Evolutionary conservation across 2,888 invertebrate species (phyloP).

Genomic region (Napeogenes sylphis): DNA sequence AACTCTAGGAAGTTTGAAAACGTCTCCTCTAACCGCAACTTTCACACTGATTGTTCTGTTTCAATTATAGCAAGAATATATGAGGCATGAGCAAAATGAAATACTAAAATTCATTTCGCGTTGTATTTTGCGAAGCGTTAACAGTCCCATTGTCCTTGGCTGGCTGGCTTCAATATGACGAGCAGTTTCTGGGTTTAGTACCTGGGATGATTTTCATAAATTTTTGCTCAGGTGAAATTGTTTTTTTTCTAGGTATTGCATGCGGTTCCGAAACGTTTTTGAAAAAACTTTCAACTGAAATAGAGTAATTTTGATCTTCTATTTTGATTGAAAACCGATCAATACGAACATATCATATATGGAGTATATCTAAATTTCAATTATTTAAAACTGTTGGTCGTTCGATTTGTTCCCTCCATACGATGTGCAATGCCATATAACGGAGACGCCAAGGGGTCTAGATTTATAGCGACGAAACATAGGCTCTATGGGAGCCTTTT

Average conservation of each 20-base stretch:
- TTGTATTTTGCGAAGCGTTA: slow-evolving; percentile 23
- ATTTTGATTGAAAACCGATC: not conserved
- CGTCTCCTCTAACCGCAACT: no score
- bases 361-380: slow-evolving; percentile 30
- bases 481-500: slow-evolving; percentile 23
- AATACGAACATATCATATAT: not conserved
- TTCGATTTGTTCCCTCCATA: slow-evolving; percentile 31
- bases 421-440: slow-evolving; percentile 6
- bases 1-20: no score
- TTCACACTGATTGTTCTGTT: not conserved
- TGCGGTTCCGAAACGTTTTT: no score
- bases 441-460: not conserved
- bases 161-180: slow-evolving; percentile 23
- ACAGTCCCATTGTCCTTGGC: slow-evolving; percentile 26
- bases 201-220: slow-evolving; percentile 13
- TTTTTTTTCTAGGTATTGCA: slow-evolving; percentile 2
- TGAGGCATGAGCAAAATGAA: slow-evolving; percentile 15
- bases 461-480: slow-evolving; percentile 1
- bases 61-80: not conserved
- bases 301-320: no score
- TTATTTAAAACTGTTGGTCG: slow-evolving; percentile 37
- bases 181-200: slow-evolving; percentile 19
- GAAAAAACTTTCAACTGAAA: no score
- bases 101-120: slow-evolving; percentile 12
- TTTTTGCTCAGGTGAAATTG: slow-evolving; percentile 13